These are phyloP conservation scores for Stomatorhinus ivindoensis DNA, from an alignment of 2,113 vertebrate species.

Conservation along the genomic window DNA sequence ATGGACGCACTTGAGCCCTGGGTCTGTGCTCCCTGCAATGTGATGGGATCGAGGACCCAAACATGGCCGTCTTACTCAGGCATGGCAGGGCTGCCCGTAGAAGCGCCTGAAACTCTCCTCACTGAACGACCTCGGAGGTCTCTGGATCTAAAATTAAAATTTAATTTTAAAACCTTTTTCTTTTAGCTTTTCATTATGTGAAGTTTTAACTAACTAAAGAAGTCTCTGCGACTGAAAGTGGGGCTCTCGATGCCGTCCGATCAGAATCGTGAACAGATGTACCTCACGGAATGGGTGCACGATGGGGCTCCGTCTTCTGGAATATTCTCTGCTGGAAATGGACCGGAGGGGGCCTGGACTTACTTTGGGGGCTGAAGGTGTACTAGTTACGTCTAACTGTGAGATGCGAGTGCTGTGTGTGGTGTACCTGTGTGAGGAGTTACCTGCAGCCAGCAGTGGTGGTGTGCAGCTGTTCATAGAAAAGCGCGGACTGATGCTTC, in stretches of 20 bases:
- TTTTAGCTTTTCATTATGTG: not conserved
- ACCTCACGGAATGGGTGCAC: not conserved
- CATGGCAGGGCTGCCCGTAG: not conserved
- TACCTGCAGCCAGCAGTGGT: not conserved
- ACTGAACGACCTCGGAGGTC: not conserved
- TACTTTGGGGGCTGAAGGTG: not conserved
- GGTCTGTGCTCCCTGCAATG: slow-evolving; percentile 48
- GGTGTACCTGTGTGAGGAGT: not conserved
- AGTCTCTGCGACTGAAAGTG: not conserved
- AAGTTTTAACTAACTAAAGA: not conserved
- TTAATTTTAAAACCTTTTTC: not conserved
- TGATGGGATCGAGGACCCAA: slow-evolving; percentile 19
- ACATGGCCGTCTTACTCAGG: not conserved
- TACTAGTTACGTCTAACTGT: not conserved
- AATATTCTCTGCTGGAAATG: not conserved
- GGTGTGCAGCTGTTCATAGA: not conserved
- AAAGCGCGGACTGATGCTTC: not conserved
- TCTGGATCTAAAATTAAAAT: not conserved
- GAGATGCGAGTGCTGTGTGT: not conserved
- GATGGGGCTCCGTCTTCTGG: not conserved
- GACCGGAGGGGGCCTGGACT: not conserved
- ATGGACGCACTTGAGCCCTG: slow-evolving; percentile 94
- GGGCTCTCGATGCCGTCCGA: not conserved
- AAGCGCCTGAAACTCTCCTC: not conserved
- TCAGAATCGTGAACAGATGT: not conserved